These are phyloP conservation scores for Tichodroma muraria DNA, from an alignment of 2,113 vertebrate species.

Conservation along the genomic window DNA sequence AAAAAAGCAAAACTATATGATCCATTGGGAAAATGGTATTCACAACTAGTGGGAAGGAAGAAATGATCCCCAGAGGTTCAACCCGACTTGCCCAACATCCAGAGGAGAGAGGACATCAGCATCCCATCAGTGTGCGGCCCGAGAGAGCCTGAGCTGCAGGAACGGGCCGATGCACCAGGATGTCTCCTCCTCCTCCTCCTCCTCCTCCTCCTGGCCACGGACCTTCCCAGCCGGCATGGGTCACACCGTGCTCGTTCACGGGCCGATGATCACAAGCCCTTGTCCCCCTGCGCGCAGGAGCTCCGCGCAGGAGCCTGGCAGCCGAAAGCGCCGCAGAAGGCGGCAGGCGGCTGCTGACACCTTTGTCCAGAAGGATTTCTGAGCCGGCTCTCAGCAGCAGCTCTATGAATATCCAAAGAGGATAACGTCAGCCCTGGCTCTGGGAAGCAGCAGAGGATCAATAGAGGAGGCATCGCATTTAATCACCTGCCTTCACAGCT, in stretches of 20 bases:
- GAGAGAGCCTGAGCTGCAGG: neutral
- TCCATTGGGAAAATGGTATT: neutral
- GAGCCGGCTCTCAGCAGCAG: neutral
- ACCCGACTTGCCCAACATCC: neutral
- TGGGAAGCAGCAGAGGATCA: neutral
- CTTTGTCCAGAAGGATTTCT: neutral
- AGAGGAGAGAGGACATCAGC: neutral
- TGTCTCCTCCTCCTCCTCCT: rapidly evolving
- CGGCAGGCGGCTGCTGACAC: neutral
- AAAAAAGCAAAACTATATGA: neutral
- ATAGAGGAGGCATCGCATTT: neutral
- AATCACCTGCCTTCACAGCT: neutral
- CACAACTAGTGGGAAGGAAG: neutral
- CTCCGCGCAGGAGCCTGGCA: neutral
- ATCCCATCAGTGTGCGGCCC: rapidly evolving
- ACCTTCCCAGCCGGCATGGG: rapidly evolving
- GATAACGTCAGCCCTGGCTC: neutral
- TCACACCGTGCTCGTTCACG: rapidly evolving
- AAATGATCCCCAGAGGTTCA: neutral
- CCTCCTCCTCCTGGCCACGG: neutral
- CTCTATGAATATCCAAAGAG: neutral
- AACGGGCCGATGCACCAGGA: rapidly evolving
- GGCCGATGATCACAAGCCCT: neutral
- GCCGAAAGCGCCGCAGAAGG: neutral
- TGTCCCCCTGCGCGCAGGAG: rapidly evolving